Evolutionary conservation across 2,113 vertebrate genomes (phyloP), one percentile per base, ranked within the genome.

Genomic region (Oceanodroma tethys): DNA sequence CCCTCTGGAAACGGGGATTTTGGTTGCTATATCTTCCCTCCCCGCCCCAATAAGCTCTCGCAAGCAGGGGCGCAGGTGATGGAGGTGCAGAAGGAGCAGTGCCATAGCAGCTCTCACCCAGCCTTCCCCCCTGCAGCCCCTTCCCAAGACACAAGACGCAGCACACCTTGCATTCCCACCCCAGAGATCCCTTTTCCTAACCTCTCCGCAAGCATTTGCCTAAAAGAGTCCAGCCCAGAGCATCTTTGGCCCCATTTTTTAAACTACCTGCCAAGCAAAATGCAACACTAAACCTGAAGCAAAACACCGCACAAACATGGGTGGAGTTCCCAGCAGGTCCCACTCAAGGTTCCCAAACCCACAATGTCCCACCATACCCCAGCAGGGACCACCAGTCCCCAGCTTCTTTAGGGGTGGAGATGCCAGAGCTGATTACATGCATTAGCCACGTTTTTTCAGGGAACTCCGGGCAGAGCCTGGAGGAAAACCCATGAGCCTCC

Each of bases 371-470:
- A 38, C 4, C n/a, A 62, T 20, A 15, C 5, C 13, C 48, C 56
- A 30, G 2, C 5, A 11, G 40, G 26, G 12, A 43, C 38, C 47
- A 18, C 4, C 53, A 65, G 59, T 18, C 73, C 38, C 48, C 71
- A 53, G 11, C 30, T 53, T 6, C 42, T 63, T 50, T 2, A 32
- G 15, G 29, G 40, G 15, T 9, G 48, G 13, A 87, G 63, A 45
- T 18, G 43, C 23, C 53, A 71, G 40, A 68, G 25, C 43, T 30
- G 19, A 45, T 23, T 12, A 16, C 23, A 6, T 5, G 8, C 21
- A 9, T 45, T 3, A 63, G 10, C n/a, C 38, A 36, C 0, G 0
- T 22, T 50, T 86, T 40, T 53, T 13, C 58, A 25, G 75, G 48
- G 20, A 81, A 26, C 47, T 62, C 17, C 1, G 4, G n/a, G 56